Conservation (phyloP, 2,888 invertebrate species). For the Thumatha senex region DNA sequence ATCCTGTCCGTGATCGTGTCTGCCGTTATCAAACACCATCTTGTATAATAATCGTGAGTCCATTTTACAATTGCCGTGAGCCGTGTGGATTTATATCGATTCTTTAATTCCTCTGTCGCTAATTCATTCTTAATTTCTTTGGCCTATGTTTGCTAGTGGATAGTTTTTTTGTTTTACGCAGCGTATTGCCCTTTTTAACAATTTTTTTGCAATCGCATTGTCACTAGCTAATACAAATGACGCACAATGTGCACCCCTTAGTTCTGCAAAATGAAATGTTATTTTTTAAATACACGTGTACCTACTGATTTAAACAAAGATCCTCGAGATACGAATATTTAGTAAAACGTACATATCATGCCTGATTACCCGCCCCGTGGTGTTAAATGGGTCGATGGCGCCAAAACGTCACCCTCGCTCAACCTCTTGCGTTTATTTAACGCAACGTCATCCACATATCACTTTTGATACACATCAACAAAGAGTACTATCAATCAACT, state of each 20-base stretch:
- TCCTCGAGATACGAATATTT: slow-evolving; percentile 62
- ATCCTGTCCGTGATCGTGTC: slow-evolving; percentile 73
- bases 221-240: slow-evolving; percentile 76
- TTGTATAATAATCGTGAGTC: slow-evolving; percentile 76
- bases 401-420: slow-evolving; percentile 74
- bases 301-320: slow-evolving; percentile 39
- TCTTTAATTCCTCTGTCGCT: slow-evolving; percentile 68
- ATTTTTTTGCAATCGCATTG: slow-evolving; percentile 77
- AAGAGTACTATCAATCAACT: slow-evolving; percentile 41
- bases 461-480: slow-evolving; percentile 45
- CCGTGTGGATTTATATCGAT: slow-evolving; percentile 77
- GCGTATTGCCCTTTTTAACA: slow-evolving; percentile 65
- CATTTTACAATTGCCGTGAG: slow-evolving; percentile 79
- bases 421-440: slow-evolving; percentile 28
- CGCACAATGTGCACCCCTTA: slow-evolving; percentile 79
- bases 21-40: slow-evolving; percentile 73
- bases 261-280: slow-evolving; percentile 69
- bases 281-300: slow-evolving; percentile 49
- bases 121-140: slow-evolving; percentile 81
- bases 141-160: slow-evolving; percentile 77
- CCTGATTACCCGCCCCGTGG: slow-evolving; percentile 64
- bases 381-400: slow-evolving; percentile 82
- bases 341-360: slow-evolving; percentile 31
- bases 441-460: slow-evolving; percentile 36
- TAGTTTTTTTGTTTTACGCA: slow-evolving; percentile 60